Evolutionary conservation across 2,797 vertebrate genomes (phyloP).

Genomic region (Chromobotia macracanthus): DNA sequence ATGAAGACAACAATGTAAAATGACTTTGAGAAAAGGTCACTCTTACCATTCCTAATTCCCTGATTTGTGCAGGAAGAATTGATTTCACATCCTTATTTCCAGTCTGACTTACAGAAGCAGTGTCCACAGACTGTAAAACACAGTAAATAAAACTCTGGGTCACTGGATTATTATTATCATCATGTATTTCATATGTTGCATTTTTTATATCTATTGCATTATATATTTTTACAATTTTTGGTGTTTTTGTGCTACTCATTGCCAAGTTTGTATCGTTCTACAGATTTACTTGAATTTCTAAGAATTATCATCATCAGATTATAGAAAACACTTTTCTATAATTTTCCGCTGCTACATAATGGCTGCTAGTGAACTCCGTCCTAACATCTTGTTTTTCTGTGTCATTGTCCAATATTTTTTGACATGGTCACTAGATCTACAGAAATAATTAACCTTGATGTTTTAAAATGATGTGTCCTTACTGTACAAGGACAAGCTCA

Average conservation of each 20-base stretch:
- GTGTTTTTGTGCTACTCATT: background rate
- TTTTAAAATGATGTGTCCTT: conserved; percentile 9
- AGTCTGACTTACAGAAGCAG: conserved; percentile 45
- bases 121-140: conserved; percentile 15
- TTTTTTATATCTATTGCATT: background rate
- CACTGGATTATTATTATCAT: background rate
- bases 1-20: conserved; percentile 47
- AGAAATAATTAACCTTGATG: conserved; percentile 36
- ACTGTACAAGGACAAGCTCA: conserved; percentile 2
- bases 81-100: conserved; percentile 57
- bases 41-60: conserved; percentile 24
- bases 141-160: background rate
- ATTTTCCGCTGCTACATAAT: background rate
- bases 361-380: background rate
- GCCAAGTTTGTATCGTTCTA: background rate
- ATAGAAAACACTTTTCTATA: background rate
- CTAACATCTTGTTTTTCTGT: background rate
- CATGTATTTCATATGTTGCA: background rate
- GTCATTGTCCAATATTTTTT: background rate
- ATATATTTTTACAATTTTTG: background rate
- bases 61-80: conserved; percentile 37
- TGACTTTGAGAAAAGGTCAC: conserved; percentile 60
- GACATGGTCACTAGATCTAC: background rate
- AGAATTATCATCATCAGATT: background rate
- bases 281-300: background rate